phyloP scores from a whole-genome alignment of 2,888 invertebrate species.

The Heteromurus nitidus region DNA sequence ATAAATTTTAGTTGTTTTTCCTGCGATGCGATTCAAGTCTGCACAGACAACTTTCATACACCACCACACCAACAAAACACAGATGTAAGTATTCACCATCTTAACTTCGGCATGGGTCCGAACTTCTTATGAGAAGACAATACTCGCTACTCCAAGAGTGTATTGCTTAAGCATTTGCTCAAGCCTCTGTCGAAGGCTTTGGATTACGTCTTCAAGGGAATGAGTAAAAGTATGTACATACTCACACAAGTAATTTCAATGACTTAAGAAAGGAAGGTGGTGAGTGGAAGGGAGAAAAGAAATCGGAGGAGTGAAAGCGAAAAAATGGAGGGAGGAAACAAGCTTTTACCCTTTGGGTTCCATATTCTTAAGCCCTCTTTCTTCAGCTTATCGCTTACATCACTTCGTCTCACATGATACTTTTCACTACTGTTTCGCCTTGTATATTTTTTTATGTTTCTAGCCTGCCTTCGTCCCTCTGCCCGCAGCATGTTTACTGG shows the following conservation, averaged over 20 bases:
- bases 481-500: neutral
- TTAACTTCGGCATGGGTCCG: neutral
- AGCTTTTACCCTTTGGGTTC: constrained; percentile 50
- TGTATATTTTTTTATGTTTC: constrained; percentile 7
- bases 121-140: neutral
- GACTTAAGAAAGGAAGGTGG: constrained; percentile 17
- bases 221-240: constrained; percentile 15
- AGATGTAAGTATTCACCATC: neutral
- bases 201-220: neutral
- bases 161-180: neutral
- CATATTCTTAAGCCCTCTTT: constrained; percentile 47
- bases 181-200: neutral
- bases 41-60: neutral
- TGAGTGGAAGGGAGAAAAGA: constrained; percentile 24
- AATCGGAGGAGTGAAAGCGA: constrained; percentile 36
- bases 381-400: constrained; percentile 55
- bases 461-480: neutral
- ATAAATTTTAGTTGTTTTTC: neutral
- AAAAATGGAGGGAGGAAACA: constrained; percentile 37
- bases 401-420: constrained; percentile 43
- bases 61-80: no score
- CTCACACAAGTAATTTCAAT: constrained; percentile 50
- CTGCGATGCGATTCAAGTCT: neutral
- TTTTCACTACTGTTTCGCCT: constrained; percentile 21
- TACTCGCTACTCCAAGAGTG: neutral